phyloP scores from a whole-genome alignment of 2,888 invertebrate genomes.

The Blastobasis adustella region DNA sequence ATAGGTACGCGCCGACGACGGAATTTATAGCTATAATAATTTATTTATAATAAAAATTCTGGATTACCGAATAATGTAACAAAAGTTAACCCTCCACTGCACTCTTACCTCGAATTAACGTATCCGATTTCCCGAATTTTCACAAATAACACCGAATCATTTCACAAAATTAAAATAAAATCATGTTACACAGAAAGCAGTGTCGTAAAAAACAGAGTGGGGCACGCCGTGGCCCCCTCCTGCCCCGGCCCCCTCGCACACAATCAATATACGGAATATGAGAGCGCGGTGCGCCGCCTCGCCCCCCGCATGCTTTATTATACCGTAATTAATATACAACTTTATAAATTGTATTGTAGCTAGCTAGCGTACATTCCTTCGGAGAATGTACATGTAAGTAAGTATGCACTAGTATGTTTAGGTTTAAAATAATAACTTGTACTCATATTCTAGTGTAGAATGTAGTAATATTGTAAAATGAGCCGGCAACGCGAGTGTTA shows the following conservation, averaged over 20 bases:
- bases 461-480: neutral
- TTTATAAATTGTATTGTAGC: conserved; percentile 62
- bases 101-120: conserved; percentile 65
- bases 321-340: conserved; percentile 75
- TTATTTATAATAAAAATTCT: conserved; percentile 58
- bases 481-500: no score
- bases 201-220: conserved; percentile 77
- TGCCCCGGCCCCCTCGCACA: conserved; percentile 73
- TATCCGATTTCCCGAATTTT: conserved; percentile 67
- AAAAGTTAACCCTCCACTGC: conserved; percentile 44
- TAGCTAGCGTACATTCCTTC: conserved; percentile 47
- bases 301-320: conserved; percentile 74
- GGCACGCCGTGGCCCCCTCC: conserved; percentile 75
- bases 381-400: conserved; percentile 15
- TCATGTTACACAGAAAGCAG: conserved; percentile 76
- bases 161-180: conserved; percentile 74
- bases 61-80: conserved; percentile 43
- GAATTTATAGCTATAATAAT: conserved; percentile 68
- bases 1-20: conserved; percentile 72
- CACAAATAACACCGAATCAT: conserved; percentile 73
- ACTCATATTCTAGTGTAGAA: neutral
- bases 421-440: neutral
- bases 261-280: conserved; percentile 76
- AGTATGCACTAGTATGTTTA: neutral
- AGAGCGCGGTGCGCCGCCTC: conserved; percentile 74